These are phyloP conservation scores for Lagopus leucura DNA, from an alignment of 2,113 vertebrate species.

Conservation along the genomic window DNA sequence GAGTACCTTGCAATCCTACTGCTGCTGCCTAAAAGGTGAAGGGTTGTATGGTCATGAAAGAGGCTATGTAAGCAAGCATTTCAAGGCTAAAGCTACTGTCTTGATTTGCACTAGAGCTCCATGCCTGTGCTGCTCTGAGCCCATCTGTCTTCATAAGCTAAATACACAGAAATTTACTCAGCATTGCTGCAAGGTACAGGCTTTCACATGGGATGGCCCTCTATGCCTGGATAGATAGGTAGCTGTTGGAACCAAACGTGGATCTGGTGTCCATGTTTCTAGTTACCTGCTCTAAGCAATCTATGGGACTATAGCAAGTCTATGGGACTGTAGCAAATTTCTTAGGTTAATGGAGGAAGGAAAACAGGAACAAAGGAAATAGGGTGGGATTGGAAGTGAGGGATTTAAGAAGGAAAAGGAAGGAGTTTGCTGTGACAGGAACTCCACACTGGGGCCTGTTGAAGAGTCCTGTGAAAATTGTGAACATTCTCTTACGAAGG, in stretches of 20 bases:
- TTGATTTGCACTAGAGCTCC: background rate
- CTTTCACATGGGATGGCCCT: background rate
- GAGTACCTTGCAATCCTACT: accelerated
- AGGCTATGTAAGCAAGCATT: background rate
- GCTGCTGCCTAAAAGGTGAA: accelerated
- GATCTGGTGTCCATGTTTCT: background rate
- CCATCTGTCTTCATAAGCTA: background rate
- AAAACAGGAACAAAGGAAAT: background rate
- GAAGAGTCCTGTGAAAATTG: background rate
- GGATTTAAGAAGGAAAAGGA: background rate
- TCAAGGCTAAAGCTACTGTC: background rate
- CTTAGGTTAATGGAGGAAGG: background rate
- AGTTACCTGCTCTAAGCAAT: background rate
- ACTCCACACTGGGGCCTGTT: background rate
- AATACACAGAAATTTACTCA: accelerated
- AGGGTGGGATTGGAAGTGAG: background rate
- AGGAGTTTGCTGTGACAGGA: background rate
- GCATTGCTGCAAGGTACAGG: background rate
- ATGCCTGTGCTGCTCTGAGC: background rate
- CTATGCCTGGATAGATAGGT: accelerated
- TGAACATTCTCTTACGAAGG: background rate
- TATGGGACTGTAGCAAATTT: background rate
- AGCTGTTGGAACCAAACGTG: background rate
- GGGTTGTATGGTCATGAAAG: background rate
- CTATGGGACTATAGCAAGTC: background rate